Evolutionary conservation across 30 jellyfish, hydroid and myxozoan genomes (phyloP), one percentile per base, ranked within the genome.

Genomic region (Aurelia aurita complex sp. Pacific): DNA sequence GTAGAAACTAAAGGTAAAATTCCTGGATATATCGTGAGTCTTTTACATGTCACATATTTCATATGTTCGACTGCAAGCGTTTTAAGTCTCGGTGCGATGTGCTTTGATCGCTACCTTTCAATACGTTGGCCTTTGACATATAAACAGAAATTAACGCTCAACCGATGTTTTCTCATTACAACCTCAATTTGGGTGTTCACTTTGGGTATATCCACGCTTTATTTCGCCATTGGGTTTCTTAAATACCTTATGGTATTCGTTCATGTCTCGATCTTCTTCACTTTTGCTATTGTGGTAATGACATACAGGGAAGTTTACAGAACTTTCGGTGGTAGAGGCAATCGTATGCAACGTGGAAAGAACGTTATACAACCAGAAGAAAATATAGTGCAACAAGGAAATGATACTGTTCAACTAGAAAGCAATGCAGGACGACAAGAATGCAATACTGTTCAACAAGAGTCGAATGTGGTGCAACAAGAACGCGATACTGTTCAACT

Each of bases 81-180:
- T 10, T 40, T 83, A 29, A 72, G 92, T 29, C 83, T 83, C 13
- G 53, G 52, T 12, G 80, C 70, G 5, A 29, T 83, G 54, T 83
- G 77, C 2, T 15, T 83, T 29, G 92, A 83, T 51, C 77, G 92
- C n/a, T 83, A 70, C 19, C 10, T 83, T 51, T 88, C 92, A 10
- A 76, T 83, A 12, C 70, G 50, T 4, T 16, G 19, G 62, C 92
- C 92, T 13, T 13, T 83, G 50, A 10, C 18, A 13, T 83, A 83
- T 55, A 70, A 87, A 15, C 77, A 72, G 46, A 76, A n/a, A 65
- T 36, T 35, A 16, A 53, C 74, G 14, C 62, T 18, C 3, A 36
- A 18, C 3, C 73, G 87, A 1, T 65, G 87, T 36, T 10, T 71
- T 0, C 17, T 72, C 0, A 64, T 52, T 29, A 55, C 88, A 10